Evolutionary conservation across 2,113 vertebrate species (phyloP), one percentile per base, ranked within the genome.

Genomic region (Alectura lathami): DNA sequence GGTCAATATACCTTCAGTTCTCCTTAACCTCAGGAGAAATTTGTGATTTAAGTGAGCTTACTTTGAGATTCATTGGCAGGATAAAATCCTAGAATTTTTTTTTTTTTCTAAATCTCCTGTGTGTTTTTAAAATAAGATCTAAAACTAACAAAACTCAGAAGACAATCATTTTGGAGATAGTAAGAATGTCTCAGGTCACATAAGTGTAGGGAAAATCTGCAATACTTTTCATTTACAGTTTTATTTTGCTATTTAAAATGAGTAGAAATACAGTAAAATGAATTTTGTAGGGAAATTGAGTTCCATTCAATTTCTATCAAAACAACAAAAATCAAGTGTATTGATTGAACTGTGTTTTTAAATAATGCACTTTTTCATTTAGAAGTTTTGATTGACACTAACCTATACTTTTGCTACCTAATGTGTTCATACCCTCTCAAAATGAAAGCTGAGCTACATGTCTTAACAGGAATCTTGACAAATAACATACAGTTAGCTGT

Each of bases 381-480:
- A 29, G 77, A 85, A 53, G 12, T 59, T 32, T 89, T 83, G 73
- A 64, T 42, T 91, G 48, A 77, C 4, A 9, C 32, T 42, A 93
- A 60, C 64, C 67, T 94, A 53, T 8, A 6, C 32, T 83, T 34
- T 62, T 62, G n/a, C 51, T 78, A 78, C 43, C 4, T 42, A 81
- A 84, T 22, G 5, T 26, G 53, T 67, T 69, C 24, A 8, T 57
- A 68, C 69, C 48, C 84, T 88, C 89, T 86, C 87, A 86, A 73
- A 97, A 86, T 76, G 72, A 95, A 96, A 90, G 75, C 50, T 66
- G 60, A 79, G 51, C 27, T 82, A 79, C 93, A 13, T 92, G 94
- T 89, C 88, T 94, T 80, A 96, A 91, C 93, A 96, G 42, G 92
- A 88, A 82, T 77, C 79, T 84, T 96, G 93, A 95, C 85, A 94